These are phyloP conservation scores for Petrophora chlorosata DNA, from an alignment of 2,888 invertebrate genomes.

Conservation along the genomic window DNA sequence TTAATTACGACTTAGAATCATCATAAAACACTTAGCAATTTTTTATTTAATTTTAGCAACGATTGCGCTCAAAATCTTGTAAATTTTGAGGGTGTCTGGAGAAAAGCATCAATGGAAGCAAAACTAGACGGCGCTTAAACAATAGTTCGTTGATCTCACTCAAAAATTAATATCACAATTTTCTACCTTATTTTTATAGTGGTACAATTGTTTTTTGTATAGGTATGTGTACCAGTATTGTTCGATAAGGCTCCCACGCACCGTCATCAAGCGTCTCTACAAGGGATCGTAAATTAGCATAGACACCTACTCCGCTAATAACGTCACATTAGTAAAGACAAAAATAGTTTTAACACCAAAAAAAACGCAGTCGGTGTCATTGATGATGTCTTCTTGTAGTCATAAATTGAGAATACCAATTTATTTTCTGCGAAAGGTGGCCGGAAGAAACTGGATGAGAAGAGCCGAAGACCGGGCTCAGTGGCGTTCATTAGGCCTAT, in stretches of 20 bases:
- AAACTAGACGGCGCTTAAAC: neutral
- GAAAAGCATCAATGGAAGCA: constrained; percentile 6
- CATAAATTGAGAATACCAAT: neutral
- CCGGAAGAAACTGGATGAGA: too few species aligned
- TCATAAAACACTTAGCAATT: neutral
- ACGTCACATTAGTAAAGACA: constrained; percentile 21
- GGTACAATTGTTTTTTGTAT: neutral
- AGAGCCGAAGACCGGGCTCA: too few species aligned
- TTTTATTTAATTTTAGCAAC: neutral
- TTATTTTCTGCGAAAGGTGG: too few species aligned
- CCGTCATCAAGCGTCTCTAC: constrained; percentile 5
- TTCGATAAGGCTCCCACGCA: constrained; percentile 14
- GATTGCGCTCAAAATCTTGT: neutral
- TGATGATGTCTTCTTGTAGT: constrained; percentile 7
- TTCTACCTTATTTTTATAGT: neutral
- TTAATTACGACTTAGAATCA: constrained; percentile 15
- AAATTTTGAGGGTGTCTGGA: neutral
- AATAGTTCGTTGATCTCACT: constrained; percentile 21
- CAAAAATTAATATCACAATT: neutral
- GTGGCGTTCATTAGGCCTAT: too few species aligned
- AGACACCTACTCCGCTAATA: constrained; percentile 23
- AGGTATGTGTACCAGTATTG: neutral
- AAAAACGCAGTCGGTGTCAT: constrained; percentile 9
- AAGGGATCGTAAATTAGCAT: constrained; percentile 24
- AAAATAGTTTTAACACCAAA: constrained; percentile 28